Percentiles rank a stretch among this genome's conserved stretches.
Evolutionary conservation across 2,113 vertebrate genomes (phyloP).

Genomic region (Phalacrocorax carbo): DNA sequence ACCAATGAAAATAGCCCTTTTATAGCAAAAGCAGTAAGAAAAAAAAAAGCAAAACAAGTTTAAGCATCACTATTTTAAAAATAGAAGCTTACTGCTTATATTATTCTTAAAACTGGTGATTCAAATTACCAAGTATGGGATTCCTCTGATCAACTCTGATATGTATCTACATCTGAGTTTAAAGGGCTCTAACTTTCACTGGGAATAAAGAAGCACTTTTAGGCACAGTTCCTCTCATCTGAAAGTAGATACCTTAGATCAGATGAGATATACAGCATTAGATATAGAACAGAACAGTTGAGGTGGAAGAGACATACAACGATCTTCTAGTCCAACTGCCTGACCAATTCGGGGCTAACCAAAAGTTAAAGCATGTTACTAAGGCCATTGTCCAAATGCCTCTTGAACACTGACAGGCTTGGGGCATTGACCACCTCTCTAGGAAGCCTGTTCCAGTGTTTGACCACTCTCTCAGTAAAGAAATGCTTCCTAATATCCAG

Average conservation of each 20-base stretch:
- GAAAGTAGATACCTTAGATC: background rate
- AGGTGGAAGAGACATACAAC: background rate
- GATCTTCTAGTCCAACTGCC: background rate
- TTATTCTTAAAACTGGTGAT: background rate
- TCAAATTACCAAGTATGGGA: background rate
- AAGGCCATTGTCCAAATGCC: background rate
- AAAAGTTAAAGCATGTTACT: background rate
- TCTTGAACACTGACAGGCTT: background rate
- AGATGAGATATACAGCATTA: background rate
- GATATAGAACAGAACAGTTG: background rate
- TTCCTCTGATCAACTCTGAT: background rate
- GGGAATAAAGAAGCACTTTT: background rate
- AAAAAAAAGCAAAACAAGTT: background rate
- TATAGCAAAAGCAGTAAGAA: background rate
- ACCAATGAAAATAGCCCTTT: background rate
- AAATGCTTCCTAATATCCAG: background rate
- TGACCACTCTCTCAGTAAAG: background rate
- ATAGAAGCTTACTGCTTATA: background rate
- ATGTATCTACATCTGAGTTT: background rate
- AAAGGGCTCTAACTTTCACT: background rate
- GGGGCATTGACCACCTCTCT: background rate
- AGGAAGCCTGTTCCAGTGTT: background rate
- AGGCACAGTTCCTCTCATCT: background rate
- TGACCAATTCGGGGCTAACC: background rate
- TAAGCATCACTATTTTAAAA: conserved; percentile 9